A percentile compares a stretch with the other conserved stretches of the same genome.
phyloP scores from a whole-genome alignment of 2,888 invertebrate genomes.

The Scrobipalpa atriplicella region DNA sequence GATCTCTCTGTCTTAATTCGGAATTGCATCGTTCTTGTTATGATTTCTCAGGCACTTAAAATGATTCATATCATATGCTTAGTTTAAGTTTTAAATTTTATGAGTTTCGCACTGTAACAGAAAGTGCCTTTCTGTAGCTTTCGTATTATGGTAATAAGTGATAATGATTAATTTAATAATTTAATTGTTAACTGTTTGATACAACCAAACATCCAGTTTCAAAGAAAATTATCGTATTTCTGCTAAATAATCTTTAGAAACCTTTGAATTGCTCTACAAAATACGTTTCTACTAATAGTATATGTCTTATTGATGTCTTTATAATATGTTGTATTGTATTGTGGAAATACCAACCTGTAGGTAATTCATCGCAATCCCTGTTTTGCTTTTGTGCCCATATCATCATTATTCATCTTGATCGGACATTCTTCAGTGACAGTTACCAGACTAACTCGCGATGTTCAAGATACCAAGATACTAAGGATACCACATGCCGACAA shows the following conservation, averaged over 20 bases:
- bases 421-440: neutral
- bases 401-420: slow-evolving; percentile 8
- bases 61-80: neutral
- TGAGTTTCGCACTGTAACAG: neutral
- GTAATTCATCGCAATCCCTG: slow-evolving; percentile 1
- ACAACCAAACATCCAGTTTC: no score
- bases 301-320: neutral
- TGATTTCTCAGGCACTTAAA: slow-evolving; percentile 8
- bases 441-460: slow-evolving; percentile 1
- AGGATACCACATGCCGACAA: slow-evolving; percentile 12
- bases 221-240: no score
- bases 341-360: neutral
- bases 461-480: neutral
- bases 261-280: no score
- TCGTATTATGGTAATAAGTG: no score
- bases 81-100: neutral
- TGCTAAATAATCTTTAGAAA: no score
- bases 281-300: no score
- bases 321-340: neutral
- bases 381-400: neutral
- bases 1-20: slow-evolving; percentile 36
- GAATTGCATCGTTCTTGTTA: slow-evolving; percentile 26
- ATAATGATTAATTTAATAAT: no score
- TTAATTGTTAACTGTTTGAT: no score
- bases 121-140: neutral